Percentiles rank a stretch among this genome's conserved stretches.
Conservation (phyloP, 2,888 invertebrate genomes). For the Lacanobia wlatinum region DNA sequence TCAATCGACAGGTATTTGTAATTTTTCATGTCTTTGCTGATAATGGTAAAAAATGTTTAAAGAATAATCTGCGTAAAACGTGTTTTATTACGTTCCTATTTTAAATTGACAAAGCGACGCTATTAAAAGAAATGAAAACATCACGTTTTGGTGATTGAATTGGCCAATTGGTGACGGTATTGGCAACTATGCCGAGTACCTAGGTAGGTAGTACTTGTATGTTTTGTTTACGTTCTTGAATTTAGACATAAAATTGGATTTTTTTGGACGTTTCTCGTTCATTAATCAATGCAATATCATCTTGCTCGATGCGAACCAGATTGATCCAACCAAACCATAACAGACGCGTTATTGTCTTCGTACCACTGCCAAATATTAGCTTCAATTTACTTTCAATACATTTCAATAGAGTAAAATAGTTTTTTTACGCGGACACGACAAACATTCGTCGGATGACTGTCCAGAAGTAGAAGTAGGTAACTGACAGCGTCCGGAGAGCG, state of each 20-base stretch:
- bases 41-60: conserved; percentile 11
- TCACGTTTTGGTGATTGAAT: conserved; percentile 58
- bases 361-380: conserved; percentile 27
- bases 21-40: conserved; percentile 28
- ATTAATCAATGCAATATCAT: conserved; percentile 21
- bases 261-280: conserved; percentile 4
- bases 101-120: conserved; percentile 45
- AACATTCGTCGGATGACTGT: conserved; percentile 53
- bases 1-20: not conserved
- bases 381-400: conserved; percentile 61
- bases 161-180: conserved; percentile 41
- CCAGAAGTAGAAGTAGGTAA: conserved; percentile 26
- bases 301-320: conserved; percentile 47
- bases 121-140: conserved; percentile 53
- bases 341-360: conserved; percentile 32
- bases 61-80: conserved; percentile 49
- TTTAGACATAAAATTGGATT: not conserved
- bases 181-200: not conserved
- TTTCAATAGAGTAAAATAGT: conserved; percentile 46
- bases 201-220: conserved; percentile 2
- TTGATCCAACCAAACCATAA: conserved; percentile 23
- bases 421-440: conserved; percentile 46
- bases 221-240: not conserved
- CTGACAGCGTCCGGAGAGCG: conserved; percentile 57
- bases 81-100: conserved; percentile 48